Percentiles rank a stretch among this genome's conserved stretches.
phyloP scores from a whole-genome alignment of 2,113 vertebrate genomes.

The Podarcis muralis region DNA sequence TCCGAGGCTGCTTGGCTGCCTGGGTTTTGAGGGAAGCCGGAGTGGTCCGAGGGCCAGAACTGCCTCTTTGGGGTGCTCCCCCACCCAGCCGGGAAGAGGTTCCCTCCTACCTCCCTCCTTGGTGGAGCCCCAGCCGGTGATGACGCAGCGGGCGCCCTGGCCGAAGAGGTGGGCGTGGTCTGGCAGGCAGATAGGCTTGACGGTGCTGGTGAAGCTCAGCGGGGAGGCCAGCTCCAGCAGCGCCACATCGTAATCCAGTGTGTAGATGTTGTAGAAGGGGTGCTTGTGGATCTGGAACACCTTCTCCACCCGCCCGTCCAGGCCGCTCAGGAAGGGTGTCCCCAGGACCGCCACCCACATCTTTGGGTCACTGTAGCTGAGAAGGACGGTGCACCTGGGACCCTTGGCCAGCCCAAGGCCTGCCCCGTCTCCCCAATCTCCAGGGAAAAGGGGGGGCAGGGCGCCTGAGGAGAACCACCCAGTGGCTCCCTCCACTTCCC shows the following conservation, averaged over 20 bases:
- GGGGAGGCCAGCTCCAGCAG: conserved; percentile 84
- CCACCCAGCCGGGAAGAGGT: too few relatives aligned
- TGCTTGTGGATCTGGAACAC: conserved; percentile 86
- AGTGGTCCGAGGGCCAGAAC: neutral
- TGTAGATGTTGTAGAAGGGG: conserved; percentile 88
- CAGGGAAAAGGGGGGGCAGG: neutral
- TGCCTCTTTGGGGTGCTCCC: neutral
- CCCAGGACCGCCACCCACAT: conserved; percentile 90
- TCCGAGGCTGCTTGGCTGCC: neutral
- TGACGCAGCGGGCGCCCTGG: conserved; percentile 83
- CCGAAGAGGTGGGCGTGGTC: conserved; percentile 79
- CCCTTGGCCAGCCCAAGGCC: too few relatives aligned
- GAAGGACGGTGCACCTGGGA: conserved; percentile 2
- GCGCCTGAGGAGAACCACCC: neutral
- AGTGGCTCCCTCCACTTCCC: too few relatives aligned
- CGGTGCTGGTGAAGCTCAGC: conserved; percentile 76
- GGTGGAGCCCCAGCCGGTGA: conserved; percentile 92
- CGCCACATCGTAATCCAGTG: conserved; percentile 89
- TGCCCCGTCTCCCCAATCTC: neutral
- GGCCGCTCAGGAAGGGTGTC: conserved; percentile 81
- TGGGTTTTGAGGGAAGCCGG: neutral
- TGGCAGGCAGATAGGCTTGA: conserved; percentile 89
- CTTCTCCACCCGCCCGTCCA: conserved; percentile 81
- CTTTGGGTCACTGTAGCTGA: conserved; percentile 80
- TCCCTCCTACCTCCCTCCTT: conserved; percentile 77